Evolutionary conservation across 2,113 vertebrate genomes (phyloP).

Genomic region (Nanger granti): DNA sequence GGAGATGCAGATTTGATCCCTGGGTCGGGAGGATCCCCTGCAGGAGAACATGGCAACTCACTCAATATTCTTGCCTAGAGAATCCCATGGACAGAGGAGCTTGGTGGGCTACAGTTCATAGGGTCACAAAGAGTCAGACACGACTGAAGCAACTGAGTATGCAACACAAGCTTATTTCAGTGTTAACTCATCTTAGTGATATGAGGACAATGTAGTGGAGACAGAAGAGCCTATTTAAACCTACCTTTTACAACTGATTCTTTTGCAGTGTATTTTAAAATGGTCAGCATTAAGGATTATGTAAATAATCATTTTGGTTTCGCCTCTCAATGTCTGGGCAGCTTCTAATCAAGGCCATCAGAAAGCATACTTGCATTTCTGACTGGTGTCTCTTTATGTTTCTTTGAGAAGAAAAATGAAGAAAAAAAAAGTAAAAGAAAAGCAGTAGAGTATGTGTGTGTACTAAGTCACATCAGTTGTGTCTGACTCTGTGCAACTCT

Average conservation of each 20-base stretch:
- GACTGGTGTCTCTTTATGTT: background rate
- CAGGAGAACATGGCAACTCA: background rate
- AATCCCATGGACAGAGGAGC: background rate
- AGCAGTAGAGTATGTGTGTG: background rate
- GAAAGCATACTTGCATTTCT: background rate
- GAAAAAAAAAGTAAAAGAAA: background rate
- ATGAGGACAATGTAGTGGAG: background rate
- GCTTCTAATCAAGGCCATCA: background rate
- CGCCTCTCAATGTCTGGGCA: background rate
- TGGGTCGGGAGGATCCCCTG: background rate
- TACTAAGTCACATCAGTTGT: background rate
- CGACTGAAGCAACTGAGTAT: background rate
- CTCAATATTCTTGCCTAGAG: background rate
- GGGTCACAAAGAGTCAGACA: background rate
- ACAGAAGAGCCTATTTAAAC: background rate
- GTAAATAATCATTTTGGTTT: background rate
- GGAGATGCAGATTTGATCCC: background rate
- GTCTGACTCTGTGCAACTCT: background rate
- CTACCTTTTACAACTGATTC: background rate
- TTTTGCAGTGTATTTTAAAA: background rate
- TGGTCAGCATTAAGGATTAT: background rate
- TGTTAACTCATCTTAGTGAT: slow-evolving; percentile 9
- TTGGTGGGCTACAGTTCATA: background rate
- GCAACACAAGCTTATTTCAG: background rate
- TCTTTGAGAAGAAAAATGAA: background rate